Evolutionary conservation across 2,888 invertebrate species (phyloP), one percentile per base, ranked within the genome.

Genomic region (Drosophila neotestacea): DNA sequence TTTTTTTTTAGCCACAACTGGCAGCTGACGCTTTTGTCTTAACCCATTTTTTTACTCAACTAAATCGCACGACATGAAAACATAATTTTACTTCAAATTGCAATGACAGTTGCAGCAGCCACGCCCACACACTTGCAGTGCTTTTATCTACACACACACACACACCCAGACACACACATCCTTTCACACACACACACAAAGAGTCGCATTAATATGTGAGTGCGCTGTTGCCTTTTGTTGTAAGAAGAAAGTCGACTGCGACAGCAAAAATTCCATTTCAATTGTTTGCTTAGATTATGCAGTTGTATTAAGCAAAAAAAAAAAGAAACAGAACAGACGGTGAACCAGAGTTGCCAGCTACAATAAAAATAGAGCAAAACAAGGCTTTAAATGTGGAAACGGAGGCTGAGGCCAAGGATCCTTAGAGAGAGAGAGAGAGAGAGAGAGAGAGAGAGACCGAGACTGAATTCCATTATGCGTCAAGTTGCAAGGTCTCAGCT

Each of bases 231-330:
- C 39, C 70, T 74, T 86, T 82, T 81, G 82, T 78, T 83, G 70
- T 62, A 64, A 66, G 46, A 32, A 64, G 55, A 63, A 64, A 54
- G 22, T 63, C 56, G 71, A 65, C 71, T 32, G 42, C 70, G 67
- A 78, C 72, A 68, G 79, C 88, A 79, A 77, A 88, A 89, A 88
- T 86, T 82, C 87, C 78, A 79, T 90, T 89, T 88, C 88, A 90
- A 90, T 90, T 90, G 90, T 90, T 90, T 89, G 85, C 90, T 81
- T 81, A 90, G 89, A 85, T 89, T 90, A 89, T 89, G 89, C 89
- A 90, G 90, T 77, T 84, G 85, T 81, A 86, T 85, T 88, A 88
- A 78, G 74, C 81, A 76, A 63, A 59, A 44, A 69, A 22, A 2
- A 2, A 22, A 22, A 22, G 22, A 22, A 67, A 56, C 56, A 22